Base-by-base conservation (phyloP, 2,113 vertebrate genomes). In the Nerophis lumbriciformis region DNA sequence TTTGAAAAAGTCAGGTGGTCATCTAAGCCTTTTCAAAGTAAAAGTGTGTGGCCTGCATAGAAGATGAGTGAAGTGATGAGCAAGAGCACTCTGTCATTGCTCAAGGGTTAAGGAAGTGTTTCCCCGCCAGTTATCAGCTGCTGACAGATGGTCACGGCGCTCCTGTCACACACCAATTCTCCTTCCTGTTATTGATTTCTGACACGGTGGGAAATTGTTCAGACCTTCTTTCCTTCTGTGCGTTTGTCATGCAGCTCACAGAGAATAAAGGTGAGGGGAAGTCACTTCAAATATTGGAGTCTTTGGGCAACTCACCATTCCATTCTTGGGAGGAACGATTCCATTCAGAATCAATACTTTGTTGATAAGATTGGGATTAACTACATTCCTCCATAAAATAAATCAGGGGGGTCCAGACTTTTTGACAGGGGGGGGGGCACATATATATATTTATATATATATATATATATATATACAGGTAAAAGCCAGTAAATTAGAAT, bases 1-100 rank as follows among this genome's bases (percentile, higher is more conserved):
- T 72, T 79, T 67, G 75, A 76, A 83, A 80, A 79, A 75, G 53
- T 54, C 59, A 35, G 62, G 71, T 76, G 68, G 55, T 48, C 57
- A 70, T 53, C 69, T 61, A 56, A 65, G 35, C 14, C 42, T 71
- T 77, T 79, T 71, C 67, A 77, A 71, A 59, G 0, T 6, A 54
- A 64, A 49, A 37, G 48, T 64, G 38, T 64, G 48, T 62, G 59
- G 59, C 74, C 61, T 59, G 53, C 64, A 35, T 81, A 66, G 50
- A 67, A 63, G 62, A 54, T 36, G 65, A 72, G 61, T 37, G 62
- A 68, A 77, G 62, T 61, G 72, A 83, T 78, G 58, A 51, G 50
- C 59, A 48, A 48, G 61, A 73, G 62, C 53, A 2, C 39, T 54
- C 55, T 73, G 59, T 49, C 63, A 53, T 47, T 66, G 12, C 48